phyloP scores from a whole-genome alignment of 92 coral and sea anemone genomes.

The Parazoanthus darwini region DNA sequence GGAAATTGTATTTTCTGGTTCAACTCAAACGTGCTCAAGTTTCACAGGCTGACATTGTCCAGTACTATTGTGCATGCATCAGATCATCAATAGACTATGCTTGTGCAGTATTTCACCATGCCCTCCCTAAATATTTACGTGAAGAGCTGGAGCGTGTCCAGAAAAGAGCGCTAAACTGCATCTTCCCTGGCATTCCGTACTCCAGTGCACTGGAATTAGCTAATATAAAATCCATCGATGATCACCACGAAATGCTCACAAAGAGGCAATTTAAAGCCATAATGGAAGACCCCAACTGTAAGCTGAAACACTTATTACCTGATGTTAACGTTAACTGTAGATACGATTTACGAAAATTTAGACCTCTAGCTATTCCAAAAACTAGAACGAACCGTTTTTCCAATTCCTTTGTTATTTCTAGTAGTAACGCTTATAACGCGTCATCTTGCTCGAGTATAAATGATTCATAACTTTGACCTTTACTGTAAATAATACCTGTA shows the following conservation, averaged over 20 bases:
- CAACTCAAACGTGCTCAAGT: slow-evolving; percentile 37
- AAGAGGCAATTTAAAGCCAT: background rate
- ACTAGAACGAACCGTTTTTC: too few species aligned
- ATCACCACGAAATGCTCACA: background rate
- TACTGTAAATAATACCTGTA: too few species aligned
- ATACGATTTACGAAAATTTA: too few species aligned
- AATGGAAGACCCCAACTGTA: background rate
- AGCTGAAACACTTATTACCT: background rate
- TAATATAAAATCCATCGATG: background rate
- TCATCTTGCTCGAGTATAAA: too few species aligned
- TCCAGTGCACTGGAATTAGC: background rate
- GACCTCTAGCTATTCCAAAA: too few species aligned
- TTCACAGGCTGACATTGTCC: slow-evolving; percentile 26
- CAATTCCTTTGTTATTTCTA: too few species aligned
- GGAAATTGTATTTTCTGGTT: slow-evolving; percentile 25
- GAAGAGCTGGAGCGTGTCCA: background rate
- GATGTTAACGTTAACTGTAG: too few species aligned
- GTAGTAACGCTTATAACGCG: too few species aligned
- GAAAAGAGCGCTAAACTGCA: background rate
- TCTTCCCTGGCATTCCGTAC: background rate
- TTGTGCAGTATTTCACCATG: slow-evolving; percentile 29
- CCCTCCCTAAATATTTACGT: slow-evolving; percentile 29
- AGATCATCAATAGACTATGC: slow-evolving; percentile 38
- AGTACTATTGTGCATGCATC: slow-evolving; percentile 40
- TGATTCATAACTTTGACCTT: too few species aligned